Evolutionary conservation across 2,888 invertebrate species (phyloP), one percentile per base, ranked within the genome.

Genomic region (Acanthococcus lagerstroemiae): DNA sequence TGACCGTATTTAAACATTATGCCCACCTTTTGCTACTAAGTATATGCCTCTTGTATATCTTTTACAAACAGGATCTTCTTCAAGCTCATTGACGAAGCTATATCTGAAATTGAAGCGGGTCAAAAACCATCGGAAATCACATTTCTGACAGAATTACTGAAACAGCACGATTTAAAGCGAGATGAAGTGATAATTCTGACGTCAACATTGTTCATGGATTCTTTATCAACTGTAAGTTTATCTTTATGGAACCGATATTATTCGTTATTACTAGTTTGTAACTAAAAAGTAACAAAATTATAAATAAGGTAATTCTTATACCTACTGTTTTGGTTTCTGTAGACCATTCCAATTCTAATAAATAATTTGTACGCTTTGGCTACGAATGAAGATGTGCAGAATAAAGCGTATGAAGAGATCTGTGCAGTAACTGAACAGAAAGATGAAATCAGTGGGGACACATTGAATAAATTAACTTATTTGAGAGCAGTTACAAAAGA

Each of bases 181-280:
- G 75, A 77, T 60, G 81, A 81, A 71, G 73, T 79, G 17, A 73
- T 73, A 52, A 76, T 78, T 55, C 76, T 81, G 25, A 74, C 78
- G 12, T 71, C 79, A n/a, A 80, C 80, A 0, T 71, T 81, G 55
- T 79, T 80, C 72, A 75, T 76, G 0, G 81, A 81, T 74, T 80
- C 80, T 3, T 72, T 81, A 4, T 78, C 77, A 69, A 80, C 81
- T 48, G 80, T 81, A 72, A 73, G 75, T 68, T 56, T 17, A 9
- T 55, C 19, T 17, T n/a, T 37, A 15, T 12, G 3, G 3, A 54
- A 52, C 21, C 22, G 19, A 19, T 15, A 17, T 17, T 52, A 22
- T 19, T n/a, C n/a, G n/a, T n/a, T n/a, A n/a, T n/a, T n/a, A n/a
- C n/a, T n/a, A n/a, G n/a, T 52, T 48, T 48, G 6, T 17, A 15